Conservation (phyloP, 37 sponge, comb jelly and placozoan species). For the Dysidea cf. avara region DNA sequence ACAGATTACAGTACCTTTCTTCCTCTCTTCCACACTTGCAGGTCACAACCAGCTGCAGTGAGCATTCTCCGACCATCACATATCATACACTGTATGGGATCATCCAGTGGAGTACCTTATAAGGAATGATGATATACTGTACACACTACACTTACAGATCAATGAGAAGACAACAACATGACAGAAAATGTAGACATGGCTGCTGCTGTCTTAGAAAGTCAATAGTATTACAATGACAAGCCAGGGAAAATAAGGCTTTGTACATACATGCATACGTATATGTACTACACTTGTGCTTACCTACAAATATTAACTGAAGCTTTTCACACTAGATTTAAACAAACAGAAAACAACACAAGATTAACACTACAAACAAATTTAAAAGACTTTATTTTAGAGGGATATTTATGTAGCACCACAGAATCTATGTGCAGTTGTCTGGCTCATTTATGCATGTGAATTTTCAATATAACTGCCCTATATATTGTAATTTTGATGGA, state of each 20-base stretch:
- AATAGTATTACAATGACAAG: neutral
- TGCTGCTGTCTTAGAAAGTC: neutral
- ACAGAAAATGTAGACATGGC: no score
- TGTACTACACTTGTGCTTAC: constrained; percentile 41
- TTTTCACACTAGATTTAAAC: constrained; percentile 66
- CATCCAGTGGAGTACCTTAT: constrained; percentile 44
- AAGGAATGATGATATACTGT: neutral
- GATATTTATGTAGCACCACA: no score
- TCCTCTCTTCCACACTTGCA: constrained; percentile 67
- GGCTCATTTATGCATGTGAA: no score
- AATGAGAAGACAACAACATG: no score
- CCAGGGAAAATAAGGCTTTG: neutral
- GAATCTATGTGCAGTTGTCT: no score
- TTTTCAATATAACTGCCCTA: no score
- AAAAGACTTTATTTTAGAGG: no score
- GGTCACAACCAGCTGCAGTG: constrained; percentile 33
- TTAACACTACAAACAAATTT: no score
- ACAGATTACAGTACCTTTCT: no score
- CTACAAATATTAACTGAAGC: constrained; percentile 60
- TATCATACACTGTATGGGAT: constrained; percentile 58
- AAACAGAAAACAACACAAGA: no score
- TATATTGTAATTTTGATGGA: no score
- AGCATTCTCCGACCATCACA: constrained; percentile 32
- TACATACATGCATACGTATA: neutral
- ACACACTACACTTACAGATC: neutral